Conservation (phyloP, 1,140 invertebrate genomes). For the Pinna nobilis region DNA sequence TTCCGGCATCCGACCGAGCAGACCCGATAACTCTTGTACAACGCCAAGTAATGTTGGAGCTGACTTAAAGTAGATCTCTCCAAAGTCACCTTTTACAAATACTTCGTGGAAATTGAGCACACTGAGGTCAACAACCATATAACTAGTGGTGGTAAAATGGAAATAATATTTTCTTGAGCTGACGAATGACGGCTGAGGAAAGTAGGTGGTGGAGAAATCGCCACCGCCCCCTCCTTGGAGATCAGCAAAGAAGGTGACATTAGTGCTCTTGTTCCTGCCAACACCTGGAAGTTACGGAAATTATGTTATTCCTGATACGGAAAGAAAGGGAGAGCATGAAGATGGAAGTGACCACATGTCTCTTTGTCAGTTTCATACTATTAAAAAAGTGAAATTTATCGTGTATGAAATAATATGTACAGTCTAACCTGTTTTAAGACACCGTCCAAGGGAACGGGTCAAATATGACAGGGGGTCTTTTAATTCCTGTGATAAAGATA, state of each 20-base stretch:
- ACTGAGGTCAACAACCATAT: conserved; percentile 69
- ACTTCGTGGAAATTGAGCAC: conserved; percentile 59
- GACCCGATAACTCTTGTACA: conserved; percentile 49
- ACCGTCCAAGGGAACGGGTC: no score
- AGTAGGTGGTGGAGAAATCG: conserved; percentile 74
- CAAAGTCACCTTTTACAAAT: conserved; percentile 52
- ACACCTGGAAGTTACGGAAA: no score
- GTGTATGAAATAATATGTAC: no score
- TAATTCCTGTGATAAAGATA: no score
- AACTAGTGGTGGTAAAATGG: conserved; percentile 59
- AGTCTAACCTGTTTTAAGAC: no score
- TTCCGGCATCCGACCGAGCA: conserved; percentile 53
- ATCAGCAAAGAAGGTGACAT: conserved; percentile 68
- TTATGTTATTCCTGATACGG: no score
- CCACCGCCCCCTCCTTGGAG: conserved; percentile 65
- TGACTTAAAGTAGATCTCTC: conserved; percentile 46
- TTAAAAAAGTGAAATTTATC: no score
- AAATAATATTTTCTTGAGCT: conserved; percentile 68
- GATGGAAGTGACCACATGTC: no score
- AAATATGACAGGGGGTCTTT: no score
- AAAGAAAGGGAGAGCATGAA: no score
- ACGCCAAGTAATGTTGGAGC: conserved; percentile 43
- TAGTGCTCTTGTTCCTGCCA: conserved; percentile 61
- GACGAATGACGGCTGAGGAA: conserved; percentile 71
- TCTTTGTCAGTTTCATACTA: no score